Evolutionary conservation across 1,140 invertebrate genomes (phyloP).

Genomic region (Nephila pilipes): DNA sequence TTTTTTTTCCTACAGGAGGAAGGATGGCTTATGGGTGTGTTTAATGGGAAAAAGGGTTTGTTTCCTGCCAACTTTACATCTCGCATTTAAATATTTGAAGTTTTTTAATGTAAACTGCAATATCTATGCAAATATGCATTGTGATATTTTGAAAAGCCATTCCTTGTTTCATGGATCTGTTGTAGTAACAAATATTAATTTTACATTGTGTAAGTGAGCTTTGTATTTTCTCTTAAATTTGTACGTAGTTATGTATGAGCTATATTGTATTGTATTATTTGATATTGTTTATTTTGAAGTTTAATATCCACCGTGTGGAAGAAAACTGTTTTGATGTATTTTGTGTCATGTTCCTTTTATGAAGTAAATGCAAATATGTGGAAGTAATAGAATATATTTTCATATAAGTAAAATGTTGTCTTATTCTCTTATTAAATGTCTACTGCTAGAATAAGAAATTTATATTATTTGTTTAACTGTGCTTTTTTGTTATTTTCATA

Average conservation of each 20-base stretch:
- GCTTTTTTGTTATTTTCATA: background rate
- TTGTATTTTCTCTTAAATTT: constrained; percentile 42
- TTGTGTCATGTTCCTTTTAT: background rate
- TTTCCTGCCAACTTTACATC: constrained; percentile 99
- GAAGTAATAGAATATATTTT: constrained; percentile 16
- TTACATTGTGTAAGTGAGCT: constrained; percentile 45
- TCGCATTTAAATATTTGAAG: constrained; percentile 85
- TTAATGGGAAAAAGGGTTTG: constrained; percentile 94
- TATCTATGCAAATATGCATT: constrained; percentile 71
- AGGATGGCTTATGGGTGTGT: constrained; percentile 97
- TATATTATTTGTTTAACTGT: background rate
- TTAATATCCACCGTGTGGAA: constrained; percentile 19
- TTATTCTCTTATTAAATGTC: background rate
- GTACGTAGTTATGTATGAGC: constrained; percentile 31
- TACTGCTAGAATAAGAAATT: background rate
- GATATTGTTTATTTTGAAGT: constrained; percentile 39
- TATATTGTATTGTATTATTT: constrained; percentile 28
- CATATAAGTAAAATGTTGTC: background rate
- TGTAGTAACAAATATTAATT: constrained; percentile 53
- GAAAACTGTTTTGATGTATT: background rate
- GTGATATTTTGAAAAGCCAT: constrained; percentile 76
- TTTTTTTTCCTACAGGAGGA: constrained; percentile 89
- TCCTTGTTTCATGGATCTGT: constrained; percentile 70
- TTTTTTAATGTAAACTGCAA: constrained; percentile 52
- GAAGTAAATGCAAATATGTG: background rate